Evolutionary conservation across 1,140 invertebrate genomes (phyloP).

Genomic region (Eufriesea mexicana): DNA sequence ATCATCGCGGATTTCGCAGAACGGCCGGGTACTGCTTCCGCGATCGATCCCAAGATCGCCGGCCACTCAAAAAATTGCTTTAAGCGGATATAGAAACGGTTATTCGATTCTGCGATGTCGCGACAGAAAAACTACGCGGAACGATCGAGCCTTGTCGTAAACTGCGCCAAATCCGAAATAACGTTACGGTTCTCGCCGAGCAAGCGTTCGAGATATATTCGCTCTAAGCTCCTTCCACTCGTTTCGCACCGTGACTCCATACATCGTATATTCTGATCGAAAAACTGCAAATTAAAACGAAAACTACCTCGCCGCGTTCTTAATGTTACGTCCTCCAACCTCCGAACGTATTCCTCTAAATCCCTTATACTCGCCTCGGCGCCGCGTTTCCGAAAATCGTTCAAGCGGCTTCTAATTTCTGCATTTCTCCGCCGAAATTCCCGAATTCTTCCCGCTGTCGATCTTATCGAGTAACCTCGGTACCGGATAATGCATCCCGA

Average conservation of each 20-base stretch:
- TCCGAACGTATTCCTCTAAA: too few relatives aligned
- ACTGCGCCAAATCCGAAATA: slow-evolving; percentile 40
- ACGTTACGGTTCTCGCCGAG: slow-evolving; percentile 33
- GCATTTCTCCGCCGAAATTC: too few relatives aligned
- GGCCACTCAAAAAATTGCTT: slow-evolving; percentile 47
- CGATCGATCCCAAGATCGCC: slow-evolving; percentile 10
- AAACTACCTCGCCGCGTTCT: background rate
- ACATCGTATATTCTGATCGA: slow-evolving; percentile 10
- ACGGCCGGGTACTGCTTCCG: background rate
- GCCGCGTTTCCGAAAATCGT: background rate
- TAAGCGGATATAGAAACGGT: slow-evolving; percentile 46
- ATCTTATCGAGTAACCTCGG: background rate
- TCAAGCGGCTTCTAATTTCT: too few relatives aligned
- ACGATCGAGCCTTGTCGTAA: slow-evolving; percentile 37
- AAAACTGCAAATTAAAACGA: background rate
- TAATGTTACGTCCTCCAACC: background rate
- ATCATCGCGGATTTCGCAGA: slow-evolving; percentile 20
- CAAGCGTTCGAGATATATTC: slow-evolving; percentile 14
- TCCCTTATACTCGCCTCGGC: too few relatives aligned
- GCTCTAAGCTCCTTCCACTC: slow-evolving; percentile 32
- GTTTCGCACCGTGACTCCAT: background rate
- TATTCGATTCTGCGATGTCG: slow-evolving; percentile 30
- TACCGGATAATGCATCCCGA: too few relatives aligned
- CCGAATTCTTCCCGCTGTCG: background rate
- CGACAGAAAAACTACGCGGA: slow-evolving; percentile 21